Evolutionary conservation across 2,797 vertebrate genomes (phyloP), one percentile per base, ranked within the genome.

Genomic region (Meriones psammophilus): DNA sequence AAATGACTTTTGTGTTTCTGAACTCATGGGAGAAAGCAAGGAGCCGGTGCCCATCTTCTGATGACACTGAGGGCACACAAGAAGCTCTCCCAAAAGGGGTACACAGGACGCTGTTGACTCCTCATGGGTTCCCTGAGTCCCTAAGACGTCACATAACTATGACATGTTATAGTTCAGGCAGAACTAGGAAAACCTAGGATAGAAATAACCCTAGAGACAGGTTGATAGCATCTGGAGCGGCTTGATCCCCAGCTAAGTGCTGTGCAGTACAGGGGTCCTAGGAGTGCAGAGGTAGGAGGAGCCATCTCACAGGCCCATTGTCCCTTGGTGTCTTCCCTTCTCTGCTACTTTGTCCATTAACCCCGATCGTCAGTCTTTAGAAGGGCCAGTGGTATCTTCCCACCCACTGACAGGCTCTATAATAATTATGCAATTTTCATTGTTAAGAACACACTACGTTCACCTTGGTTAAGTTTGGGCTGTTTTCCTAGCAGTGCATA

Each of bases 1-100:
- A 94, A 94, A 95, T 62, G 66, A 86, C 81, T 71, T 87, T 60
- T 93, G 39, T 84, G 17, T 90, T 96, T 96, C 92, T 66, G 87
- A 81, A 96, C 88, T 81, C 93, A 62, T 4, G n/a, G 30, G 42
- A 77, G 69, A 96, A 88, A 94, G 92, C 15, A 62, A 50, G 30
- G 88, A 39, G n/a, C 76, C 33, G 77, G 30, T 81, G 54, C 76
- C 42, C 91, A 42, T 69, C 88, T 94, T 69, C 68, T 84, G 95
- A 91, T 66, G 54, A 91, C 15, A 50, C 5, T 73, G 24, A 71
- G 24, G 90, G 56, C 64, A 66, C 60, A 56, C 58, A 90, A 50
- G 77, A 95, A 94, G 36, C 56, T 83, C 86, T 94, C 42, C 30
- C 42, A 79, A 89, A 83, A 7, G 15, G 22, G 24, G 20, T 13